Base-by-base conservation (phyloP, 2,113 vertebrate genomes). In the Pluvianellus socialis region DNA sequence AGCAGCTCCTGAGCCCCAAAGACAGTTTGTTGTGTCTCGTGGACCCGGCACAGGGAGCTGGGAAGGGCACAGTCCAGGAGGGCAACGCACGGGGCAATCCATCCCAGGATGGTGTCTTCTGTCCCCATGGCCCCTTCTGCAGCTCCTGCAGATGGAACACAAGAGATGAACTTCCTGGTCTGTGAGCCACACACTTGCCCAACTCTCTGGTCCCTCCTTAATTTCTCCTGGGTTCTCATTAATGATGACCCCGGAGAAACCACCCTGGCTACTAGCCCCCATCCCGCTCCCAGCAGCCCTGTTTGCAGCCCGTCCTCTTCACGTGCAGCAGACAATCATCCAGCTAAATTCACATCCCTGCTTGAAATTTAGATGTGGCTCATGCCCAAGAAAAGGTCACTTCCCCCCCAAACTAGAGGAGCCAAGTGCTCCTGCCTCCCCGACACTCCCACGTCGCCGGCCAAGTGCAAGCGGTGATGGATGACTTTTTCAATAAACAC, bases 361-460 rank as follows among this genome's bases (percentile, higher is more conserved):
- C 58, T 45, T 38, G 52, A 56, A 83, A 80, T 42, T 45, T 7
- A 35, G 30, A 56, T 76, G 82, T 92, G 95, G 77, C 86, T 94
- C 42, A 6, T 72, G 77, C 82, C 47, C 86, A 96, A 75, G 77
- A 52, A 90, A 90, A 92, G 56, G 77, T 80, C 86, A 38, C 26
- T 71, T 75, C 58, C 58, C 49, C 70, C 74, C 66, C n/a, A 84
- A 6, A 52, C 42, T 20, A 12, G 77, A 94, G 67, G 24, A 91
- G 63, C 86, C 73, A 71, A 90, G 53, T 4, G 58, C 38, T 95
- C 76, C 85, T 86, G 49, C 80, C 66, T 88, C 75, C 75, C 56
- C 7, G 3, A 49, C 16, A 62, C 88, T 86, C 52, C 91, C 88
- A 88, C 52, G 2, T 80, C 21, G 8, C 56, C 0, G 6, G 70